phyloP scores from a whole-genome alignment of 2,113 vertebrate species.

The Macheiramphus alcinus region DNA sequence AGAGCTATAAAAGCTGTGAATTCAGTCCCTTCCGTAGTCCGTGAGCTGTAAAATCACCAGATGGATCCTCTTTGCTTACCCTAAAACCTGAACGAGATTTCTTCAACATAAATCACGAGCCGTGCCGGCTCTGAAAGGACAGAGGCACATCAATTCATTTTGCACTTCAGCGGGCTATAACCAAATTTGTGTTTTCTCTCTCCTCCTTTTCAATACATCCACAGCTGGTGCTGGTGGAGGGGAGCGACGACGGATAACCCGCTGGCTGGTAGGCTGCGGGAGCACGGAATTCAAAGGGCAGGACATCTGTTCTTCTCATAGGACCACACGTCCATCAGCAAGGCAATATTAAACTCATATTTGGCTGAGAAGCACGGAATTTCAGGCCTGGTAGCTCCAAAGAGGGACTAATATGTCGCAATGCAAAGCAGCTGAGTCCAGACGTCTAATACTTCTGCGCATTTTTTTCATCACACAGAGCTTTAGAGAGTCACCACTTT shows the following conservation, averaged over 20 bases:
- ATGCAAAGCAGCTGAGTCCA: background rate
- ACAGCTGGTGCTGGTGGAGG: background rate
- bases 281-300: background rate
- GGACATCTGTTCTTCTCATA: background rate
- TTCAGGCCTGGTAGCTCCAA: background rate
- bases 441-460: background rate
- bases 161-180: background rate
- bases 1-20: background rate
- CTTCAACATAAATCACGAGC: background rate
- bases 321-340: background rate
- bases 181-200: background rate
- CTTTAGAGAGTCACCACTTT: background rate
- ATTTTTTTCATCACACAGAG: background rate
- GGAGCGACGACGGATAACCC: background rate
- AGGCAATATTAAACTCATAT: background rate
- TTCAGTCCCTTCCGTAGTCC: background rate
- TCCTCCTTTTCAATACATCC: background rate
- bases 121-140: background rate
- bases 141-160: too few species aligned
- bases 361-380: background rate
- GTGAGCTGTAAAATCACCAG: background rate
- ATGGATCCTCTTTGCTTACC: background rate
- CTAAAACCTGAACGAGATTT: background rate
- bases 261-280: background rate
- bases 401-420: fast-evolving